These are phyloP conservation scores for Pseudoips prasinana DNA, from an alignment of 2,888 invertebrate species.

Conservation along the genomic window DNA sequence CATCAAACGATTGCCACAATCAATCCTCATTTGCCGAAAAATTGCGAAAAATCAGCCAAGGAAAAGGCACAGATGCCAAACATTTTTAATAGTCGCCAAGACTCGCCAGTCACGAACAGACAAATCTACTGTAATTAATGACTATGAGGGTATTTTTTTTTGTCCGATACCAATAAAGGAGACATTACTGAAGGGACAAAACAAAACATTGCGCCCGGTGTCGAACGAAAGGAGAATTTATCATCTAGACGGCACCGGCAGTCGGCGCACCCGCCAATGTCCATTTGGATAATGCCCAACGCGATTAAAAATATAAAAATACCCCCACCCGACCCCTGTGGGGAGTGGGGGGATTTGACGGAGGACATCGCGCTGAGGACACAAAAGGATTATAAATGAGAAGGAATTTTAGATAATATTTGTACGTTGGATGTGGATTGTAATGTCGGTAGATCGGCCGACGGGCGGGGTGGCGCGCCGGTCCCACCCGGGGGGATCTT, in stretches of 20 bases:
- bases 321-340: conserved; percentile 59
- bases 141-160: conserved; percentile 64
- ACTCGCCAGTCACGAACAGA: conserved; percentile 72
- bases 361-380: conserved; percentile 81
- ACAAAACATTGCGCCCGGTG: conserved; percentile 71
- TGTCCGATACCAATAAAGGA: conserved; percentile 69
- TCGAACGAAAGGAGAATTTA: conserved; percentile 82
- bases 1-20: conserved; percentile 75
- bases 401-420: conserved; percentile 83
- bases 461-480: conserved; percentile 36
- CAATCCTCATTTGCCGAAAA: conserved; percentile 70
- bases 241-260: conserved; percentile 77
- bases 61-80: conserved; percentile 56
- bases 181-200: conserved; percentile 70
- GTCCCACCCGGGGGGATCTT: conserved; percentile 51
- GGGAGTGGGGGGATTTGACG: conserved; percentile 65
- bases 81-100: conserved; percentile 76
- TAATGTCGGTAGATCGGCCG: conserved; percentile 70
- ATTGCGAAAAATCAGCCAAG: conserved; percentile 37
- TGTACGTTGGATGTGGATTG: conserved; percentile 82
- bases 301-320: conserved; percentile 83
- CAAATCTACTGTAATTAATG: conserved; percentile 78
- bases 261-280: conserved; percentile 77
- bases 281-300: conserved; percentile 82
- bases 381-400: conserved; percentile 83